phyloP scores from a whole-genome alignment of 2,888 invertebrate genomes.

The Tanytarsus gracilentus region DNA sequence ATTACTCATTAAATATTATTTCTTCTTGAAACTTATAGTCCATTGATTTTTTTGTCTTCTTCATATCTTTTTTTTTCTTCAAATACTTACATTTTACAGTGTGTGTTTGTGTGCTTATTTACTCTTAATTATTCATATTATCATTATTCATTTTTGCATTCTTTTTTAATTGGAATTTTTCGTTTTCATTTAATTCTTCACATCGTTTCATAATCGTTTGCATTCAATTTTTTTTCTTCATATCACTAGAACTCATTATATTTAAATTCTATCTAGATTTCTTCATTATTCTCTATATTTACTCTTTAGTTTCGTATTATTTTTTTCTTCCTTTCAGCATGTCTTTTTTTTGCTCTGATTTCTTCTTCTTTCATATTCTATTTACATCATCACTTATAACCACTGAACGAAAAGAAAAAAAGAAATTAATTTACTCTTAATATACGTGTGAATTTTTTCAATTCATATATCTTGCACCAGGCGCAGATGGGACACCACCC shows the following conservation, averaged over 20 bases:
- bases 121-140: constrained; percentile 22
- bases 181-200: constrained; percentile 6
- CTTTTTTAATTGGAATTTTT: constrained; percentile 24
- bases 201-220: constrained; percentile 5
- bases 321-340: no score
- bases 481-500: no score
- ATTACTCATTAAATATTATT: constrained; percentile 17
- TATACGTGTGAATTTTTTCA: not conserved
- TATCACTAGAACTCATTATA: constrained; percentile 29
- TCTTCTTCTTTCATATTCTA: not conserved
- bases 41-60: constrained; percentile 7
- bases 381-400: constrained; percentile 26
- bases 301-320: constrained; percentile 27
- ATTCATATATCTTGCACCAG: constrained; percentile 29
- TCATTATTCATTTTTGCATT: constrained; percentile 24
- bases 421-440: not conserved
- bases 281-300: constrained; percentile 22
- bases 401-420: no score
- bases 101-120: constrained; percentile 24
- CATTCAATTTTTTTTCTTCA: not conserved
- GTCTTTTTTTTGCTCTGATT: constrained; percentile 6
- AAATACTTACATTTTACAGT: constrained; percentile 29
- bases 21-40: constrained; percentile 12
- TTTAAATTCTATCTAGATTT: constrained; percentile 28
- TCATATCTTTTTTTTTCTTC: constrained; percentile 17